Base-by-base conservation (phyloP, 2,888 invertebrate species). In the Helobdella robusta region DNA sequence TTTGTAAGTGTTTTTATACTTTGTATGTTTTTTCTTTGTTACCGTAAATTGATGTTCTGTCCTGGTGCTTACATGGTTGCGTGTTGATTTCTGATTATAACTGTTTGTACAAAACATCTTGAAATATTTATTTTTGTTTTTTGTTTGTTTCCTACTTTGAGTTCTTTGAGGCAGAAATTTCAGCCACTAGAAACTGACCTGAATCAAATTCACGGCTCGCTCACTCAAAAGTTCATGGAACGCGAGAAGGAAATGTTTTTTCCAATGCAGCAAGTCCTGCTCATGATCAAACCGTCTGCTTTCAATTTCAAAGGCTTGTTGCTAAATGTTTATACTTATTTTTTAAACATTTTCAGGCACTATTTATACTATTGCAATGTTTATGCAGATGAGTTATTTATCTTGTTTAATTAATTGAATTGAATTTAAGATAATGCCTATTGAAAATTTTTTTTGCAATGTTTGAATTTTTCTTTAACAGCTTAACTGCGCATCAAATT, bases 261-360 rank as follows among this genome's bases (percentile, higher is more conserved):
- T 75, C 79, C 79, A 4, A 72, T 77, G 71, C 74, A 80, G 68
- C 76, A 79, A 68, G 78, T 79, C 20, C 70, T 80, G 0, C 77
- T 78, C 25, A 73, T 76, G 11, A 76, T 80, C 61, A 79, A 79
- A 73, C 79, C 79, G 64, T 75, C 77, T 70, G 78, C 75, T 28
- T 73, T 72, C 64, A 73, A 74, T 50, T 75, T 75, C 30, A 76
- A 76, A 73, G 78, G 78, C 78, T 30, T n/a, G 34, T n/a, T n/a
- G 6, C n/a, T n/a, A n/a, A n/a, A n/a, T n/a, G n/a, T n/a, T n/a
- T n/a, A n/a, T n/a, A n/a, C n/a, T n/a, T n/a, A n/a, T n/a, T n/a
- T n/a, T n/a, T n/a, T n/a, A n/a, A n/a, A n/a, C n/a, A n/a, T n/a
- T n/a, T n/a, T n/a, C n/a, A n/a, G n/a, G n/a, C n/a, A n/a, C n/a